Evolutionary conservation across 2,113 vertebrate species (phyloP).

Genomic region (Campylomormyrus tamandua): DNA sequence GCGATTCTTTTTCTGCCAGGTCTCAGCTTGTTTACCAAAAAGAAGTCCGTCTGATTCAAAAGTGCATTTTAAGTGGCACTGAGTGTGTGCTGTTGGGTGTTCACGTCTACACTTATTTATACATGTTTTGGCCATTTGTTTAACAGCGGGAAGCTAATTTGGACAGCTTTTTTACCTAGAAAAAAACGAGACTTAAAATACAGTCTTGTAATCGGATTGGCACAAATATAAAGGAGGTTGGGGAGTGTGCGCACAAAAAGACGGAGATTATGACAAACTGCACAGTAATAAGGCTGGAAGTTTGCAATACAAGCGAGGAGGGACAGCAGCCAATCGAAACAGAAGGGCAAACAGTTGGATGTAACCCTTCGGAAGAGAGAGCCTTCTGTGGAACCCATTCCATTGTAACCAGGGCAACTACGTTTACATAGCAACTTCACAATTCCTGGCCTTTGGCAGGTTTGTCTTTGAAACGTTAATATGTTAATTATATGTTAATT

Average conservation of each 20-base stretch:
- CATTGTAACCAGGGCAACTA: slow-evolving; percentile 12
- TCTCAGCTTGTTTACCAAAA: background rate
- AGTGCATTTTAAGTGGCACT: background rate
- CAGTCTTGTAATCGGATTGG: background rate
- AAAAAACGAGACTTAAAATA: background rate
- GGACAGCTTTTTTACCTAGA: background rate
- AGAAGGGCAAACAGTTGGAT: slow-evolving; percentile 16
- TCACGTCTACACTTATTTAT: background rate
- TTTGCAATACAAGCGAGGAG: slow-evolving; percentile 6
- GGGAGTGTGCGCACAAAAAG: background rate
- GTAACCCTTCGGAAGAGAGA: background rate
- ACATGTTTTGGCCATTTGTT: background rate
- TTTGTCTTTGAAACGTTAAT: background rate
- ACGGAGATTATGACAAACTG: background rate
- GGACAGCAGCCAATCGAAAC: background rate
- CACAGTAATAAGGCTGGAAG: slow-evolving; percentile 4
- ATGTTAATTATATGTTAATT: background rate
- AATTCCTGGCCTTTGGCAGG: background rate
- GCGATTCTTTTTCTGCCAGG: background rate
- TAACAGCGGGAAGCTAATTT: background rate
- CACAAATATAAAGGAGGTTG: background rate
- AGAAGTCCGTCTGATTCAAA: background rate
- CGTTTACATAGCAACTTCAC: slow-evolving; percentile 9
- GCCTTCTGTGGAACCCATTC: background rate
- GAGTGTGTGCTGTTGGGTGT: background rate